These are phyloP conservation scores for Sinohyriopsis cumingii DNA, from an alignment of 2,888 invertebrate genomes.

Conservation along the genomic window DNA sequence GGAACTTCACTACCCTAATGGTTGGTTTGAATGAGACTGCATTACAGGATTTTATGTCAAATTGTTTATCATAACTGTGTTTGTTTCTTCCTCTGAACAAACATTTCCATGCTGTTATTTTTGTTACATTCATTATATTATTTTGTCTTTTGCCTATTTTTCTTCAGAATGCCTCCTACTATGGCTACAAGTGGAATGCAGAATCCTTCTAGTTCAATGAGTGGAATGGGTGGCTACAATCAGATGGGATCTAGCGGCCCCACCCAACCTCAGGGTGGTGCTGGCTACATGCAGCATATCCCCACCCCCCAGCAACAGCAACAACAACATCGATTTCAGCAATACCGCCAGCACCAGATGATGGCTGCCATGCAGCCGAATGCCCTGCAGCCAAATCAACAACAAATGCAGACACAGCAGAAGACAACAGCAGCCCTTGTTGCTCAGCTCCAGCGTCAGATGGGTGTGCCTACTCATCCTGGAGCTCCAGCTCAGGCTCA, in stretches of 20 bases:
- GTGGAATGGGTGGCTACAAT: constrained; percentile 51
- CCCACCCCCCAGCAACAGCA: constrained; percentile 56
- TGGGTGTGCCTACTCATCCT: constrained; percentile 32
- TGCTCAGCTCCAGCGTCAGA: constrained; percentile 57
- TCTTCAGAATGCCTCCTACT: constrained; percentile 28
- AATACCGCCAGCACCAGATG: constrained; percentile 50
- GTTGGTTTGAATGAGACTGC: no score
- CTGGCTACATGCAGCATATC: constrained; percentile 45
- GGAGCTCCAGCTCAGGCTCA: constrained; percentile 16
- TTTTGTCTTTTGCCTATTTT: background rate
- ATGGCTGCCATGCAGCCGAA: constrained; percentile 21
- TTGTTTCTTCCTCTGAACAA: no score
- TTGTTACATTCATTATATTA: no score
- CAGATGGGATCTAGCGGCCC: constrained; percentile 56
- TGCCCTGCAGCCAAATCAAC: constrained; percentile 62
- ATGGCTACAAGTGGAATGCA: constrained; percentile 31
- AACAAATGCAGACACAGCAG: constrained; percentile 69
- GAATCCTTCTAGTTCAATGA: constrained; percentile 24
- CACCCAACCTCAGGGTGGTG: constrained; percentile 30
- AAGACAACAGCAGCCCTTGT: constrained; percentile 66
- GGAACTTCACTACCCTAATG: no score
- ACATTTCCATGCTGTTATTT: no score
- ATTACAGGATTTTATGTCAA: no score
- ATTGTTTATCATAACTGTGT: no score
- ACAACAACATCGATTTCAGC: constrained; percentile 68